phyloP scores from a whole-genome alignment of 1,140 invertebrate species.

The Aphelinus certus region DNA sequence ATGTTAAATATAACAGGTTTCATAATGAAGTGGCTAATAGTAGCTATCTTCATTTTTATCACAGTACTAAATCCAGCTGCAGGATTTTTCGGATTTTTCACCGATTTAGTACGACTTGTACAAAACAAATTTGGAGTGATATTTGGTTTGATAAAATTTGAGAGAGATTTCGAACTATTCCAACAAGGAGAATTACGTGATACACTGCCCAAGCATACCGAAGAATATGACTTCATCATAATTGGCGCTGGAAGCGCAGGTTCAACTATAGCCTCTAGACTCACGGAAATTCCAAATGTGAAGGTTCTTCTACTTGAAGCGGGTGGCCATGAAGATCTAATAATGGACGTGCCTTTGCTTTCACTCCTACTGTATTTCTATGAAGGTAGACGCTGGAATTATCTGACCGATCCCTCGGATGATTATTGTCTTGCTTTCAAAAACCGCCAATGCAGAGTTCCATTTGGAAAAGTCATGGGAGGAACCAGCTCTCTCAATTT shows the following conservation, averaged over 20 bases:
- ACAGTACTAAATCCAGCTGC: too few species aligned
- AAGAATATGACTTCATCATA: conserved; percentile 13
- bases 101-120: too few species aligned
- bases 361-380: neutral
- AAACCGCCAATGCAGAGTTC: neutral
- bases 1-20: too few species aligned
- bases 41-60: too few species aligned
- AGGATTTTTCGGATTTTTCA: too few species aligned
- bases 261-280: neutral
- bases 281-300: neutral
- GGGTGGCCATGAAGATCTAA: neutral
- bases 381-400: neutral
- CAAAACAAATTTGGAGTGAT: too few species aligned
- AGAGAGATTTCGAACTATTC: too few species aligned
- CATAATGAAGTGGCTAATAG: too few species aligned
- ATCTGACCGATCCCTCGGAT: neutral
- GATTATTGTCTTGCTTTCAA: neutral
- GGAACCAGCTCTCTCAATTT: conserved; percentile 71
- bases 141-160: too few species aligned
- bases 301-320: conserved; percentile 1
- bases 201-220: neutral
- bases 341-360: neutral
- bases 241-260: conserved; percentile 16
- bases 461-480: conserved; percentile 59
- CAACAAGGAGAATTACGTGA: neutral